Percentiles rank a stretch among this genome's conserved stretches.
Evolutionary conservation across 2,888 invertebrate genomes (phyloP).

Genomic region (Zygaena filipendulae): DNA sequence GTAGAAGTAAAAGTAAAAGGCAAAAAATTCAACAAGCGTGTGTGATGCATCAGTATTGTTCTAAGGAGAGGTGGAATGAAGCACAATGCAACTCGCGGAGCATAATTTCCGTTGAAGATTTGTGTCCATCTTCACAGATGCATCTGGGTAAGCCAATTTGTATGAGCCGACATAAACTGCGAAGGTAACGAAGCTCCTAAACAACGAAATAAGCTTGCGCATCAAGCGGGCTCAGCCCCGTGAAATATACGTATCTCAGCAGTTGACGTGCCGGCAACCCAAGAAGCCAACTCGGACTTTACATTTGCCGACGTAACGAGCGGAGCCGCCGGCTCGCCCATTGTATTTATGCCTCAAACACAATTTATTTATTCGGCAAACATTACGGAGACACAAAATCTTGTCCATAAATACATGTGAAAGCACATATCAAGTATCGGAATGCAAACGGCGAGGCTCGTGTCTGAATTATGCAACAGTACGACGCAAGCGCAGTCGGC

Average conservation of each 20-base stretch:
- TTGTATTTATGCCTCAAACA: slow-evolving; percentile 65
- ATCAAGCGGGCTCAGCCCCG: slow-evolving; percentile 38
- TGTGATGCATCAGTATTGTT: too few species aligned
- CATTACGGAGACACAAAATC: slow-evolving; percentile 68
- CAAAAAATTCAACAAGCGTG: too few species aligned
- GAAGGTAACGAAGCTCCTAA: slow-evolving; percentile 61
- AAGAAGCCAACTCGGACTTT: slow-evolving; percentile 53
- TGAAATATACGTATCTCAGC: slow-evolving; percentile 56
- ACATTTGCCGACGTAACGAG: slow-evolving; percentile 66
- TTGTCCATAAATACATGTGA: slow-evolving; percentile 69
- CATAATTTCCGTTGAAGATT: slow-evolving; percentile 35
- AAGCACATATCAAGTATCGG: slow-evolving; percentile 68
- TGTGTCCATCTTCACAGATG: slow-evolving; percentile 34
- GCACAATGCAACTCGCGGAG: slow-evolving; percentile 9
- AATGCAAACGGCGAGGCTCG: slow-evolving; percentile 64
- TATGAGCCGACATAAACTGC: slow-evolving; percentile 56
- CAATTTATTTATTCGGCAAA: slow-evolving; percentile 67
- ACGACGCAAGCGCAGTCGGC: slow-evolving; percentile 38
- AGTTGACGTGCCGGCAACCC: slow-evolving; percentile 56
- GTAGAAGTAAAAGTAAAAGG: too few species aligned
- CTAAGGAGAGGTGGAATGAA: neutral
- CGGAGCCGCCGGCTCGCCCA: slow-evolving; percentile 55
- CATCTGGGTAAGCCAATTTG: slow-evolving; percentile 54
- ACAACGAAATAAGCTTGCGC: slow-evolving; percentile 45
- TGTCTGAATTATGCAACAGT: slow-evolving; percentile 66